These are phyloP conservation scores for Turritopsis rubra DNA, from an alignment of 30 jellyfish, hydroid and myxozoan genomes.

Conservation along the genomic window DNA sequence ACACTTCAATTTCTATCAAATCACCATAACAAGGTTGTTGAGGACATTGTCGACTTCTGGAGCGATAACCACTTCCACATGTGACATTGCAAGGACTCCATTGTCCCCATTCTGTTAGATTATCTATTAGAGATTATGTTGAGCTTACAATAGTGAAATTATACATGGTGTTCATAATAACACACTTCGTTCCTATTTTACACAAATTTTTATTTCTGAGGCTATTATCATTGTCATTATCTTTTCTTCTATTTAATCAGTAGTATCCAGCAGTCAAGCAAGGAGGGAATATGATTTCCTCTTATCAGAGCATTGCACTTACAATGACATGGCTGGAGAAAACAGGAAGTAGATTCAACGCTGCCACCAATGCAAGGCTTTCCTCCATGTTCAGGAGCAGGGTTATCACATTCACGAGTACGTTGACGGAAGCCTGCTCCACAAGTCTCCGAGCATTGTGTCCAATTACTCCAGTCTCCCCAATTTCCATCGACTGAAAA, in stretches of 20 bases:
- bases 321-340: constrained; percentile 58
- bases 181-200: too few relatives aligned
- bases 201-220: not conserved
- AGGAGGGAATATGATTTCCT: too few relatives aligned
- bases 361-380: constrained; percentile 69
- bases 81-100: constrained; percentile 74
- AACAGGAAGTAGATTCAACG: constrained; percentile 54
- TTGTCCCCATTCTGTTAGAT: constrained; percentile 43
- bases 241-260: too few relatives aligned
- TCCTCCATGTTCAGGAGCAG: constrained; percentile 66
- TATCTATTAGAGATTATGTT: not conserved
- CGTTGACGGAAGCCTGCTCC: constrained; percentile 62
- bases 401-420: constrained; percentile 71
- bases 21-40: constrained; percentile 83
- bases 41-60: constrained; percentile 45
- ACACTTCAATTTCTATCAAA: constrained; percentile 61
- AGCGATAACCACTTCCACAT: constrained; percentile 78
- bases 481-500: constrained; percentile 81
- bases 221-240: not conserved
- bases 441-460: constrained; percentile 69
- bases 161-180: too few relatives aligned
- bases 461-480: constrained; percentile 71
- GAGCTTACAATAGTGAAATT: too few relatives aligned
- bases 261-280: too few relatives aligned
- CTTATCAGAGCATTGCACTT: too few relatives aligned